Evolutionary conservation across 2,113 vertebrate species (phyloP).

Genomic region (Oryzias celebensis): DNA sequence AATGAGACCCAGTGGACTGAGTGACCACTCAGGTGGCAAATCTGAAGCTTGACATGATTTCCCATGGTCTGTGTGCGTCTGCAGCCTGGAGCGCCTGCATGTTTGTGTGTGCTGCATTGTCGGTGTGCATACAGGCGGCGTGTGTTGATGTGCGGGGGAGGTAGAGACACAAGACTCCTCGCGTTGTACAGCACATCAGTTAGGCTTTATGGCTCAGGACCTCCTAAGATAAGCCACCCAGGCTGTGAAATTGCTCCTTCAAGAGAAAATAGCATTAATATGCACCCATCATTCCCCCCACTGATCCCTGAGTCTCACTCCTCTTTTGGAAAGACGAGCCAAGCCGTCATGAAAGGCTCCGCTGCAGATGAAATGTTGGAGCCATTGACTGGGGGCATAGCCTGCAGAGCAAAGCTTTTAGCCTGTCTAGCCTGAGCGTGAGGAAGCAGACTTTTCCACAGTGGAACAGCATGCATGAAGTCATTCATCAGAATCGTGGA

Average conservation of each 20-base stretch:
- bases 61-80: conserved; percentile 24
- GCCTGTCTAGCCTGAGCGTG: conserved; percentile 57
- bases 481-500: conserved; percentile 55
- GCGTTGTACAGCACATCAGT: conserved; percentile 55
- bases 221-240: conserved; percentile 70
- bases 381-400: conserved; percentile 55
- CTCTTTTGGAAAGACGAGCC: conserved; percentile 65
- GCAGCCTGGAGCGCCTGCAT: conserved; percentile 6
- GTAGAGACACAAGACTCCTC: conserved; percentile 29
- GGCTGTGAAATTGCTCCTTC: conserved; percentile 75
- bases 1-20: conserved; percentile 61
- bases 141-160: neutral
- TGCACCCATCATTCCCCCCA: conserved; percentile 60
- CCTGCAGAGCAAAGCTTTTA: conserved; percentile 70
- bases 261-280: conserved; percentile 77
- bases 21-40: conserved; percentile 74
- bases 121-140: conserved; percentile 5
- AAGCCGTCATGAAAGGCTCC: conserved; percentile 63
- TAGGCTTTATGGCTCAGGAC: conserved; percentile 67
- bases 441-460: conserved; percentile 39
- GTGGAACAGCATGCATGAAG: conserved; percentile 57
- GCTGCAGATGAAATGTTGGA: conserved; percentile 56
- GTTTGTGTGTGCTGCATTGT: neutral
- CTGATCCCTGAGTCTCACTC: conserved; percentile 59
- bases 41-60: conserved; percentile 66